A percentile compares a stretch with the other conserved stretches of the same genome.
Conservation (phyloP, 2,888 invertebrate species). For the Epinotia bilunana region DNA sequence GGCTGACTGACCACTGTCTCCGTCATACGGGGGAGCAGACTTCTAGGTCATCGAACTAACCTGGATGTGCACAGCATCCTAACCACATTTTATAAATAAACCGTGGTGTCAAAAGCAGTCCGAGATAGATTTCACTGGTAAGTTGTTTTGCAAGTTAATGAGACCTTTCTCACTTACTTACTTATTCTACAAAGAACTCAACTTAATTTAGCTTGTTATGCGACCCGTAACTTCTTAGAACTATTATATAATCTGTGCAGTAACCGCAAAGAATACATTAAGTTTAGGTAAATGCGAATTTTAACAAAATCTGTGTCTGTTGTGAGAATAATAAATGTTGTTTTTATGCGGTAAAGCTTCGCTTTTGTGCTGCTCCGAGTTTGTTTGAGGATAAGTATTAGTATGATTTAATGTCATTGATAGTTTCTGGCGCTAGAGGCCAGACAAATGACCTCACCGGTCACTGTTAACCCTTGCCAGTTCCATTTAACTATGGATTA, state of each 20-base stretch:
- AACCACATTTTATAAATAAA: conserved; percentile 15
- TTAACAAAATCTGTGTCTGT: conserved; percentile 22
- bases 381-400: conserved; percentile 32
- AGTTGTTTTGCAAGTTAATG: conserved; percentile 16
- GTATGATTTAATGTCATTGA: conserved; percentile 29
- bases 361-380: not conserved
- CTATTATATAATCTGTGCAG: too few species aligned
- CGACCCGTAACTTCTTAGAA: too few species aligned
- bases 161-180: conserved; percentile 16
- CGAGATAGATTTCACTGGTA: conserved; percentile 9
- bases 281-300: conserved; percentile 18
- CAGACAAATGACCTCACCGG: conserved; percentile 72
- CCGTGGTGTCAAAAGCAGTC: not conserved
- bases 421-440: conserved; percentile 56
- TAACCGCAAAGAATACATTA: conserved; percentile 25
- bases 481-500: conserved; percentile 34
- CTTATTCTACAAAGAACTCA: conserved; percentile 5
- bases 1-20: conserved; percentile 44
- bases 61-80: conserved; percentile 17
- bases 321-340: conserved; percentile 3
- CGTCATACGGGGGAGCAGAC: conserved; percentile 11
- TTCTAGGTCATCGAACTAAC: conserved; percentile 35
- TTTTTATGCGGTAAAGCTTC: conserved; percentile 30
- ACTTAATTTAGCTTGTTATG: conserved; percentile 35
- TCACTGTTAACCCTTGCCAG: conserved; percentile 15